Conservation (phyloP, 2,888 invertebrate species). For the Electrophaes corylata region DNA sequence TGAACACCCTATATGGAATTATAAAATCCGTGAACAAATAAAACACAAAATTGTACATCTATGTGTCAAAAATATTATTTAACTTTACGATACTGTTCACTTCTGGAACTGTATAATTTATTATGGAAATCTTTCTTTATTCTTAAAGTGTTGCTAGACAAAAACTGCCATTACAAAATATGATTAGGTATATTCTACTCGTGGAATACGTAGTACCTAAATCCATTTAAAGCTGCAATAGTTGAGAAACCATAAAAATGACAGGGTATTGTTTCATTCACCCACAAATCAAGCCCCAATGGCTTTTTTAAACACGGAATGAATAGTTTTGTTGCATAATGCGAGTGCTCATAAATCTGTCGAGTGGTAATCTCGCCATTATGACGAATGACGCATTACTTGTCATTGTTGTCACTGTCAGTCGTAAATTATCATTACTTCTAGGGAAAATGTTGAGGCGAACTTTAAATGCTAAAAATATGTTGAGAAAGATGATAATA, state of each 20-base stretch:
- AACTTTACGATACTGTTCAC: no score
- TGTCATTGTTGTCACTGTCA: constrained; percentile 62
- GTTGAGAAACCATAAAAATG: neutral
- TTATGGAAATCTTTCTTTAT: no score
- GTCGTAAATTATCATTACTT: constrained; percentile 64
- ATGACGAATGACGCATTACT: constrained; percentile 81
- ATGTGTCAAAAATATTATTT: neutral
- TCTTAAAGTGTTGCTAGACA: no score
- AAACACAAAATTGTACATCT: neutral
- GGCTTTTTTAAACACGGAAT: constrained; percentile 13
- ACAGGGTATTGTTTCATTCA: constrained; percentile 1
- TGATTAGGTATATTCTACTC: no score
- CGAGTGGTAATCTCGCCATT: constrained; percentile 74
- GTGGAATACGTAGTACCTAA: neutral
- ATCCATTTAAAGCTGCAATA: neutral
- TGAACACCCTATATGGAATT: constrained; percentile 41
- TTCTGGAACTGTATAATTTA: no score
- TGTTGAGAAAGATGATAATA: neutral
- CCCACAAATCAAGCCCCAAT: constrained; percentile 4
- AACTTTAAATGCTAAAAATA: neutral
- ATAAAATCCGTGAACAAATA: constrained; percentile 12
- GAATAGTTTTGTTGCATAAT: constrained; percentile 49
- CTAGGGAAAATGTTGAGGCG: constrained; percentile 9
- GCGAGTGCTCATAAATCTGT: constrained; percentile 75
- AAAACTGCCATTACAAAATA: no score